Evolutionary conservation across 2,797 vertebrate genomes (phyloP).

Genomic region (Brotula barbata): DNA sequence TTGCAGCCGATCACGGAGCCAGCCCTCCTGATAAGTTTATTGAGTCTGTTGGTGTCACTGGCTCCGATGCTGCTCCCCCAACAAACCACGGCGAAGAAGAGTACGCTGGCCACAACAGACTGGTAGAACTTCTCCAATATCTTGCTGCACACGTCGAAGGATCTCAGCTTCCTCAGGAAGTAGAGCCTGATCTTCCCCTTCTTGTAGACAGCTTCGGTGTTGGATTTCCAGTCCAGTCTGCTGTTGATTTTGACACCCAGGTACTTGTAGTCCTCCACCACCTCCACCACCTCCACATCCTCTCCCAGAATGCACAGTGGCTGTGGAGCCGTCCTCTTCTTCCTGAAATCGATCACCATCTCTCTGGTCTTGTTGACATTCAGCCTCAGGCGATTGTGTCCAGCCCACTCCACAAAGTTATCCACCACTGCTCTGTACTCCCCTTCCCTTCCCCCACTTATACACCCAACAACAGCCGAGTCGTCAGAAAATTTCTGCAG

Average conservation of each 20-base stretch:
- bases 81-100: too few relatives aligned
- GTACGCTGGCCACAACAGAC: too few relatives aligned
- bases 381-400: background rate
- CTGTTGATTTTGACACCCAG: too few relatives aligned
- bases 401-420: too few relatives aligned
- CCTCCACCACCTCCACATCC: background rate
- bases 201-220: constrained; percentile 3
- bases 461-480: background rate
- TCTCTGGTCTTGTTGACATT: background rate
- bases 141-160: too few relatives aligned
- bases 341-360: background rate
- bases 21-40: too few relatives aligned
- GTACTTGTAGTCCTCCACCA: constrained; percentile 1
- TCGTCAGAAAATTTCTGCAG: constrained; percentile 6
- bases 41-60: too few relatives aligned
- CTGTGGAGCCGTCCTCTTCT: background rate
- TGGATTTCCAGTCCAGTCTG: constrained; percentile 3
- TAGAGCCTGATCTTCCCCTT: constrained; percentile 5
- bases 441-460: background rate
- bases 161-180: background rate
- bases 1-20: too few relatives aligned
- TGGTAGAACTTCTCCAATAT: background rate
- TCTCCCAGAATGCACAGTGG: background rate
- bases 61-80: too few relatives aligned
- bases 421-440: background rate